Evolutionary conservation across 2,797 vertebrate genomes (phyloP).

Genomic region (Gymnoscopelus microlampas): DNA sequence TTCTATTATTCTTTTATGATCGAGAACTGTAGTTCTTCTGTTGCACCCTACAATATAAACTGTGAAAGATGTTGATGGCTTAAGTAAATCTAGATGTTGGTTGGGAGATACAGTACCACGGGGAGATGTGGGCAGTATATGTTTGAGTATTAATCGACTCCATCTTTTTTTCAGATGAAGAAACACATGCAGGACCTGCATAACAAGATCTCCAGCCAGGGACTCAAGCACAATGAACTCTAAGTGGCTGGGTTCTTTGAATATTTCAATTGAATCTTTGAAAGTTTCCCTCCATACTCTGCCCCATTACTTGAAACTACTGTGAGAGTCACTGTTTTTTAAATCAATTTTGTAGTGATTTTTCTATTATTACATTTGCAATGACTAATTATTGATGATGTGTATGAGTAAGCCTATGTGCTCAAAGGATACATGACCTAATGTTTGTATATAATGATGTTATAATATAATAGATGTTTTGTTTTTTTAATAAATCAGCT

Average conservation of each 20-base stretch:
- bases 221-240: conserved; percentile 93
- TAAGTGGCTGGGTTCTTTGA: conserved; percentile 64
- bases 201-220: conserved; percentile 87
- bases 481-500: conserved; percentile 15
- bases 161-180: conserved; percentile 86
- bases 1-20: too few species aligned
- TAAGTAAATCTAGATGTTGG: too few species aligned
- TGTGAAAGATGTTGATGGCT: too few species aligned
- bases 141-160: neutral
- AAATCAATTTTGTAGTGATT: conserved; percentile 27
- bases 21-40: too few species aligned
- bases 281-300: conserved; percentile 2
- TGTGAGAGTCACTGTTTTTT: conserved; percentile 41
- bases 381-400: neutral
- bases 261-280: too few species aligned
- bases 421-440: conserved; percentile 23
- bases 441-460: conserved; percentile 13
- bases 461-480: neutral
- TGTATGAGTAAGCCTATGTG: conserved; percentile 15
- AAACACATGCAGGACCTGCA: conserved; percentile 96
- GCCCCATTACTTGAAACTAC: conserved; percentile 19
- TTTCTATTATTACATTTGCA: conserved; percentile 29
- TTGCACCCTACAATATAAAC: too few species aligned
- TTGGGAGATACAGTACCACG: too few species aligned
- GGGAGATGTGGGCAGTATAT: neutral